These are phyloP conservation scores for Episyrphus balteatus DNA, from an alignment of 1,140 invertebrate species.

Conservation along the genomic window DNA sequence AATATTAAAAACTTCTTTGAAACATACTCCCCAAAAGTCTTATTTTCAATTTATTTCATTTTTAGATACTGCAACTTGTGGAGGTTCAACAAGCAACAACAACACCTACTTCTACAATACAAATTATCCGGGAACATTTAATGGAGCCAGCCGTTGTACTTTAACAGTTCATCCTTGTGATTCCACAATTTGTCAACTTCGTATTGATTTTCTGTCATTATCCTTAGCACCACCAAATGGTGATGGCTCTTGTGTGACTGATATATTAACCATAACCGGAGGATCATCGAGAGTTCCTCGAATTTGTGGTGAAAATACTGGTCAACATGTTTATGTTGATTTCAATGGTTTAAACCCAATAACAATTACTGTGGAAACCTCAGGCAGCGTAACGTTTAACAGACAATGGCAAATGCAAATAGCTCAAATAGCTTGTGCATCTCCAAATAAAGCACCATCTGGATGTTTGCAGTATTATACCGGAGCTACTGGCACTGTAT, in stretches of 20 bases:
- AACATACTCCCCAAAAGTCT: neutral
- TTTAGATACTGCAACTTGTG: constrained; percentile 56
- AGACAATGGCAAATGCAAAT: constrained; percentile 68
- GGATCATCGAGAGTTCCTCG: constrained; percentile 51
- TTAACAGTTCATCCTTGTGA: constrained; percentile 58
- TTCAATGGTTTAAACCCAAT: constrained; percentile 57
- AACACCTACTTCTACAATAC: constrained; percentile 75
- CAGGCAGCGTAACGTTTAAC: constrained; percentile 44
- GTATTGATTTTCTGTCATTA: constrained; percentile 66
- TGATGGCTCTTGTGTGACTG: constrained; percentile 57
- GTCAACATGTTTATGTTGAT: constrained; percentile 70
- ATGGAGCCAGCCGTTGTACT: constrained; percentile 53
- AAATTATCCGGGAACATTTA: constrained; percentile 54
- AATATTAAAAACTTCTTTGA: constrained; percentile 3
- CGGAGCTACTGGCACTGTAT: constrained; percentile 48
- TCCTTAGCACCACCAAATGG: constrained; percentile 58
- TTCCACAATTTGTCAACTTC: constrained; percentile 61
- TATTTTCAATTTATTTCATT: neutral
- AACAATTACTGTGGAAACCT: constrained; percentile 54
- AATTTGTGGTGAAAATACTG: constrained; percentile 70
- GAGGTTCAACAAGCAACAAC: constrained; percentile 55
- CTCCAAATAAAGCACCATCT: constrained; percentile 45
- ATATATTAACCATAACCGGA: constrained; percentile 58
- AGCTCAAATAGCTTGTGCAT: constrained; percentile 60
- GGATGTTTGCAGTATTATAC: constrained; percentile 73